These are phyloP conservation scores for Watersipora subatra DNA, from an alignment of 1,140 invertebrate genomes.

Conservation along the genomic window DNA sequence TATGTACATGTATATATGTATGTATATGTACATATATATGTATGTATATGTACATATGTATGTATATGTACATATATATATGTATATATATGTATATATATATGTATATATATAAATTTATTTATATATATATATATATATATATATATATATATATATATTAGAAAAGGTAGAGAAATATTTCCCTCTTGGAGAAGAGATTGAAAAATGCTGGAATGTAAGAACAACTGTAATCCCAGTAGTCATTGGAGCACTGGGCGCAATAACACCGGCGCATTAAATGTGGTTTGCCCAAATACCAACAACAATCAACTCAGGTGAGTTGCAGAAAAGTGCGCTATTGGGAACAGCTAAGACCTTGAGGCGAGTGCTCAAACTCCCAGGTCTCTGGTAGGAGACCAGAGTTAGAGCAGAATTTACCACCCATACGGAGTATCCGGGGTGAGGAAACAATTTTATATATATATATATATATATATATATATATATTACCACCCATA, in stretches of 20 bases:
- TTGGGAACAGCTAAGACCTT: too few relatives aligned
- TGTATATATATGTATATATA: background rate
- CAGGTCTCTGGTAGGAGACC: too few relatives aligned
- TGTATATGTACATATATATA: background rate
- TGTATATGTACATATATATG: background rate
- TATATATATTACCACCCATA: too few relatives aligned
- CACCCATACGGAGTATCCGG: too few relatives aligned
- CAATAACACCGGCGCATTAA: background rate
- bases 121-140: background rate
- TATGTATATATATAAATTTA: background rate
- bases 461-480: too few relatives aligned
- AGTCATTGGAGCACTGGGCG: background rate
- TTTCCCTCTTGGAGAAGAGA: too few relatives aligned
- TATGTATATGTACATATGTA: background rate
- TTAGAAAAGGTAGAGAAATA: too few relatives aligned
- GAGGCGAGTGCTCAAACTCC: too few relatives aligned
- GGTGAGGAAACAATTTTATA: too few relatives aligned
- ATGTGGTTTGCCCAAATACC: background rate
- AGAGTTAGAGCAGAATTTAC: too few relatives aligned
- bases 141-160: too few relatives aligned
- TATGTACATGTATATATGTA: background rate
- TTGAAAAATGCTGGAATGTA: background rate
- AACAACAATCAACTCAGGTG: background rate
- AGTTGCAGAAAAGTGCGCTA: too few relatives aligned
- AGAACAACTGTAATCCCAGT: background rate